Percentiles rank a stretch among this genome's conserved stretches.
phyloP scores from a whole-genome alignment of 2,113 vertebrate species.

The Sakesphorus luctuosus region DNA sequence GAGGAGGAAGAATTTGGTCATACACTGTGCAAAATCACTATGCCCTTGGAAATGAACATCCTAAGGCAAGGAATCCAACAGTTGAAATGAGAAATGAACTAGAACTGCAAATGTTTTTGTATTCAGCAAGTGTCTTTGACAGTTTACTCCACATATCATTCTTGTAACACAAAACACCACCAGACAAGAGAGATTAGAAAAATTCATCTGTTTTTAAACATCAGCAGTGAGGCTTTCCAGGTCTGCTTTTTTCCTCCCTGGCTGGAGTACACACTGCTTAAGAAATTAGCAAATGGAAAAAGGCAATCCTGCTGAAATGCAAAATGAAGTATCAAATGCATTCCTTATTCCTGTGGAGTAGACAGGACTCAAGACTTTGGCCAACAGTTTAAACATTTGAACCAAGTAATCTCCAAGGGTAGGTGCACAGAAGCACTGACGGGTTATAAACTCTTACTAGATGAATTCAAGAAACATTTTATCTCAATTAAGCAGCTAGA shows the following conservation, averaged over 20 bases:
- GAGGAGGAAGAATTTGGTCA: not conserved
- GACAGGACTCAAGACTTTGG: not conserved
- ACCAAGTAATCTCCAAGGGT: not conserved
- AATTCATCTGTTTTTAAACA: not conserved
- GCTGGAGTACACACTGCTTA: not conserved
- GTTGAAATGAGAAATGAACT: not conserved
- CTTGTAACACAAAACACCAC: not conserved
- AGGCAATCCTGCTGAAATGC: not conserved
- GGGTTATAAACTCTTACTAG: not conserved
- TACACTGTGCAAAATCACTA: not conserved
- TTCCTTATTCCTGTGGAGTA: not conserved
- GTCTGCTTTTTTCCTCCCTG: not conserved
- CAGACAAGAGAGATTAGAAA: not conserved
- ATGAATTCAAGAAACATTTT: not conserved
- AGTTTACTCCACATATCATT: not conserved
- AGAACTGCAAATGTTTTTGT: not conserved
- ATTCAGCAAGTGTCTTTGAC: not conserved
- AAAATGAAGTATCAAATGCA: accelerated
- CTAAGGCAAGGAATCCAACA: not conserved
- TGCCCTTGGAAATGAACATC: not conserved
- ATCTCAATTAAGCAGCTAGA: not conserved
- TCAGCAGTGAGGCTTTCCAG: not conserved
- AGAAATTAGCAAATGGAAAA: not conserved
- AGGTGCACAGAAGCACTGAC: not conserved
- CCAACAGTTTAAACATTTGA: not conserved